A percentile compares a stretch with the other conserved stretches of the same genome.
phyloP scores from a whole-genome alignment of 2,888 invertebrate species.

The Mimumesa dahlbomi region DNA sequence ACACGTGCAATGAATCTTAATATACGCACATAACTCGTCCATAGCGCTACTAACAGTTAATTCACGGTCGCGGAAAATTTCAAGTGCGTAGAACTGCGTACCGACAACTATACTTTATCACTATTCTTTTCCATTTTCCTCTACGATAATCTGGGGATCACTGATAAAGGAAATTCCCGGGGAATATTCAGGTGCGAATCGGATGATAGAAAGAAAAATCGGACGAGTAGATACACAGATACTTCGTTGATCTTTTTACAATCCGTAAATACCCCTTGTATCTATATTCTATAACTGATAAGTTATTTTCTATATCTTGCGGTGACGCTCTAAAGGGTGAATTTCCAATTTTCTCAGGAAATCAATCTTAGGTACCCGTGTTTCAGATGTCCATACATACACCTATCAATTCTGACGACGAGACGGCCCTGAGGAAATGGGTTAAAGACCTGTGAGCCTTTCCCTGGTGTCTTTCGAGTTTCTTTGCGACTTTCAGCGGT shows the following conservation, averaged over 20 bases:
- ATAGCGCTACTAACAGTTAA: too few relatives aligned
- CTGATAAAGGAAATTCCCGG: background rate
- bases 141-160: background rate
- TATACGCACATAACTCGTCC: background rate
- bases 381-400: background rate
- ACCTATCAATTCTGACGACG: constrained; percentile 9
- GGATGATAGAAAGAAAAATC: background rate
- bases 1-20: background rate
- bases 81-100: background rate
- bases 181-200: background rate
- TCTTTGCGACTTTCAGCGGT: background rate
- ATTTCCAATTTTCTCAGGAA: background rate
- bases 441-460: constrained; percentile 43
- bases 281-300: too few relatives aligned
- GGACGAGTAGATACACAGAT: background rate
- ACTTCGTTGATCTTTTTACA: background rate
- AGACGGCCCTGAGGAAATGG: constrained; percentile 41
- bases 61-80: constrained; percentile 1
- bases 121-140: background rate
- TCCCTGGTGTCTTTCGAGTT: constrained; percentile 15
- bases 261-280: too few relatives aligned
- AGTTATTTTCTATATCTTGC: too few relatives aligned
- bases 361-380: background rate
- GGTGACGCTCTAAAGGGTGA: too few relatives aligned
- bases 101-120: background rate